Evolutionary conservation across 2,113 vertebrate species (phyloP).

Genomic region (Willisornis vidua): DNA sequence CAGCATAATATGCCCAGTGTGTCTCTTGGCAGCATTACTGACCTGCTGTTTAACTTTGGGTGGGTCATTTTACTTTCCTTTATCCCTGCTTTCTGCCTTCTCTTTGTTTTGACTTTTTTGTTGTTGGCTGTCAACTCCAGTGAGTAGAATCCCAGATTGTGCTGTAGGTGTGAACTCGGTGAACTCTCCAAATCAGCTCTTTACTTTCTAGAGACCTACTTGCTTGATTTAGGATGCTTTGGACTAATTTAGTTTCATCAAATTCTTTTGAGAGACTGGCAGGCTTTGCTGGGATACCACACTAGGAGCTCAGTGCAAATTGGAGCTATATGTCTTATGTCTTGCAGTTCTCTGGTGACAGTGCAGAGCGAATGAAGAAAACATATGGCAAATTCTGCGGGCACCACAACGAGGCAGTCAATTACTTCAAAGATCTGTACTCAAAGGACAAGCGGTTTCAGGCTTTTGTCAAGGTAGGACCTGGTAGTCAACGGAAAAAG

Average conservation of each 20-base stretch:
- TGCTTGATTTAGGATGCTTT: background rate
- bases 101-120: background rate
- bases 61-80: background rate
- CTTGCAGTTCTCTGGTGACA: constrained; percentile 90
- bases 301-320: background rate
- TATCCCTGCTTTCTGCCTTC: background rate
- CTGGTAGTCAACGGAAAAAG: background rate
- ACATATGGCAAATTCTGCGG: constrained; percentile 94
- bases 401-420: constrained; percentile 93
- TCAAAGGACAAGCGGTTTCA: constrained; percentile 95
- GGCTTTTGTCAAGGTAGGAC: constrained; percentile 89
- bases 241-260: background rate
- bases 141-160: background rate
- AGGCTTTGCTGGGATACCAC: background rate
- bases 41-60: background rate
- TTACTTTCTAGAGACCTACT: background rate
- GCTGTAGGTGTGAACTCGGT: background rate
- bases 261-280: background rate
- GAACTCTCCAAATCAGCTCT: background rate
- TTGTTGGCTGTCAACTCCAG: background rate
- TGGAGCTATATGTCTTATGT: background rate
- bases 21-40: background rate
- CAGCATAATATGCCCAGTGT: background rate
- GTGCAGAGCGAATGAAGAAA: constrained; percentile 87
- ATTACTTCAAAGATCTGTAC: constrained; percentile 91